Evolutionary conservation across 2,797 vertebrate genomes (phyloP).

Genomic region (Mareca penelope): DNA sequence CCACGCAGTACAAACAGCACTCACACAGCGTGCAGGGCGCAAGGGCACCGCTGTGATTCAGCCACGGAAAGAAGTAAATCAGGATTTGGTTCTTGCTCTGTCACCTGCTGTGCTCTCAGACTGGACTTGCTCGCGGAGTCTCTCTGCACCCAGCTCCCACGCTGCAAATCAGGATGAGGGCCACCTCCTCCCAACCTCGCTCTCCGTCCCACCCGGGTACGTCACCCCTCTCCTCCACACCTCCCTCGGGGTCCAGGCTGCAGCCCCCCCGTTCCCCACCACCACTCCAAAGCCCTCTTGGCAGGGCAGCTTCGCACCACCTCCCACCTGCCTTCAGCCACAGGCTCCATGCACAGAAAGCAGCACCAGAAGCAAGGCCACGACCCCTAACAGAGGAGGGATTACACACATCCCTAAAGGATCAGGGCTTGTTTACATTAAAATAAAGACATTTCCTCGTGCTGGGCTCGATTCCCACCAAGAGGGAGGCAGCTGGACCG

Average conservation of each 20-base stretch:
- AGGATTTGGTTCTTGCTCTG: background rate
- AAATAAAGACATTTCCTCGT: background rate
- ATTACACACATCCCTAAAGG: background rate
- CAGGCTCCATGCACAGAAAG: background rate
- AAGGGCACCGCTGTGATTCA: background rate
- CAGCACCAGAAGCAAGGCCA: background rate
- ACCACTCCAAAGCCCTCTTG: background rate
- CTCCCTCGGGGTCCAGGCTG: fast-evolving
- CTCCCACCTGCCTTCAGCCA: background rate
- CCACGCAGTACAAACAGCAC: background rate
- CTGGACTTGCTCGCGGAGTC: background rate
- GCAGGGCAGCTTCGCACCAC: background rate
- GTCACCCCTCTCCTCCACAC: background rate
- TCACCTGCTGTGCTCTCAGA: background rate
- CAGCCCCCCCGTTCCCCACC: background rate
- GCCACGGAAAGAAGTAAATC: background rate
- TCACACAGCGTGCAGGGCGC: background rate
- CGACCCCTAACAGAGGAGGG: background rate
- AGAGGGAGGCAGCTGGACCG: background rate
- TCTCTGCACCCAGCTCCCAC: background rate
- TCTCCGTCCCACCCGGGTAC: background rate
- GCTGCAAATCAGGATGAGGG: background rate
- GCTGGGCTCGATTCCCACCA: background rate
- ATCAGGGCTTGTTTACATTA: background rate
- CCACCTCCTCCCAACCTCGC: background rate